Percentiles rank a stretch among this genome's conserved stretches.
phyloP scores from a whole-genome alignment of 1,140 invertebrate genomes.

The Oncopodura yosiiana region DNA sequence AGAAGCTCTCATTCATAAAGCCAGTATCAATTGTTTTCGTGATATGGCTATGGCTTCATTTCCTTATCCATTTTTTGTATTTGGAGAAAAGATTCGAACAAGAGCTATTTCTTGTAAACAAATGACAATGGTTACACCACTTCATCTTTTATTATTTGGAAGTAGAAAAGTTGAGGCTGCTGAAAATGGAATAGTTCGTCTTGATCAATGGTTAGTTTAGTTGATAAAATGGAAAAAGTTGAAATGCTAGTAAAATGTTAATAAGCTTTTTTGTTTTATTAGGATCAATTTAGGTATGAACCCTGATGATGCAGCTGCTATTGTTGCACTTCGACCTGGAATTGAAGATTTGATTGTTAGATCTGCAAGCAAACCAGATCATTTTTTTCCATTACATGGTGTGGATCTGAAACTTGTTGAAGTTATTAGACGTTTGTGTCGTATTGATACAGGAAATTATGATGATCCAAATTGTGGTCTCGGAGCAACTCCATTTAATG shows the following conservation, averaged over 20 bases:
- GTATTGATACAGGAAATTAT: background rate
- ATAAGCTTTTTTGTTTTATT: slow-evolving; percentile 21
- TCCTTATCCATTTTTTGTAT: slow-evolving; percentile 91
- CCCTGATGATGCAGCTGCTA: slow-evolving; percentile 60
- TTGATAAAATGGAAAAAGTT: no score
- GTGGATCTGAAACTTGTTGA: slow-evolving; percentile 32
- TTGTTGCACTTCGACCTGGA: slow-evolving; percentile 75
- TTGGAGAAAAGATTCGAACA: slow-evolving; percentile 95
- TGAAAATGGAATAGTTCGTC: slow-evolving; percentile 48
- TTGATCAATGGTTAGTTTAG: slow-evolving; percentile 77
- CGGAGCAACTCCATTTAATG: background rate
- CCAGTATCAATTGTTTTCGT: slow-evolving; percentile 89
- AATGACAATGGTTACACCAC: slow-evolving; percentile 89
- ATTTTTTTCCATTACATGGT: slow-evolving; percentile 32
- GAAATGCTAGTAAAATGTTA: slow-evolving; percentile 1
- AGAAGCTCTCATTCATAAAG: slow-evolving; percentile 87
- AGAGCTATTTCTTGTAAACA: slow-evolving; percentile 94
- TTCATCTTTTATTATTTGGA: slow-evolving; percentile 87
- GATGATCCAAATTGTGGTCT: background rate
- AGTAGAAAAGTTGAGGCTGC: slow-evolving; percentile 68
- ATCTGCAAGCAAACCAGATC: slow-evolving; percentile 65
- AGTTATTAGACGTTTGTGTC: slow-evolving; percentile 9
- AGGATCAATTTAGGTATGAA: slow-evolving; percentile 83
- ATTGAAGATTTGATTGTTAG: slow-evolving; percentile 73
- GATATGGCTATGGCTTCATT: slow-evolving; percentile 77